A percentile compares a stretch with the other conserved stretches of the same genome.
These are phyloP conservation scores for Atractosteus spatula DNA, from an alignment of 2,113 vertebrate species.

Conservation along the genomic window DNA sequence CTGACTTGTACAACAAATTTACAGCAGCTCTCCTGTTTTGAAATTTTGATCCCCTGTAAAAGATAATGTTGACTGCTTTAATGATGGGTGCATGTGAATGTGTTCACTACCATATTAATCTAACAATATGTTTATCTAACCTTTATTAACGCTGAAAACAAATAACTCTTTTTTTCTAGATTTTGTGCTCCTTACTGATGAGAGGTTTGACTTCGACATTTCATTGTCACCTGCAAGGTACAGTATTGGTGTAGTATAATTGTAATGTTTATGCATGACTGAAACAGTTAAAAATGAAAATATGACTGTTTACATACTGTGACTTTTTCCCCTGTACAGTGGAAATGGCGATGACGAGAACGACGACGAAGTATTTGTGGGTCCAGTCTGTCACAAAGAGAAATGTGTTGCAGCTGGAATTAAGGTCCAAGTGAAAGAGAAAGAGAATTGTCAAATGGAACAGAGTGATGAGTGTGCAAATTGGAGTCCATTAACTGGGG, in stretches of 20 bases:
- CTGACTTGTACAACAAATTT: too few relatives aligned
- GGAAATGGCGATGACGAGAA: constrained; percentile 59
- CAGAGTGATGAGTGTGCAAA: constrained; percentile 21
- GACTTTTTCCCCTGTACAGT: constrained; percentile 40
- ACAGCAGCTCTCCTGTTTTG: too few relatives aligned
- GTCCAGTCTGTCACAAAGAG: constrained; percentile 68
- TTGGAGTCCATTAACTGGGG: constrained; percentile 76
- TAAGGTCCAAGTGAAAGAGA: not conserved
- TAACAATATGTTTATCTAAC: too few relatives aligned
- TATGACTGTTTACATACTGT: constrained; percentile 6
- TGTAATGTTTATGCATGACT: not conserved
- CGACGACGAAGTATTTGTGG: constrained; percentile 86
- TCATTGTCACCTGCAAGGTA: constrained; percentile 67
- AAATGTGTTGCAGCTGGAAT: constrained; percentile 60
- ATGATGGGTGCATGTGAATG: too few relatives aligned
- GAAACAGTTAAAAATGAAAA: too few relatives aligned
- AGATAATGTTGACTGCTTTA: too few relatives aligned
- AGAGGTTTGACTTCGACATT: constrained; percentile 72
- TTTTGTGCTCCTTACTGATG: constrained; percentile 55
- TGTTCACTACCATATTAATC: too few relatives aligned
- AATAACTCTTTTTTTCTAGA: constrained; percentile 24
- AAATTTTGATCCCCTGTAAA: too few relatives aligned
- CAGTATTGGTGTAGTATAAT: not conserved
- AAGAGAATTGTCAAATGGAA: not conserved
- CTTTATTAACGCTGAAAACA: too few relatives aligned